Base-by-base conservation (phyloP, 2,113 vertebrate species). In the Antechinus stuartii region DNA sequence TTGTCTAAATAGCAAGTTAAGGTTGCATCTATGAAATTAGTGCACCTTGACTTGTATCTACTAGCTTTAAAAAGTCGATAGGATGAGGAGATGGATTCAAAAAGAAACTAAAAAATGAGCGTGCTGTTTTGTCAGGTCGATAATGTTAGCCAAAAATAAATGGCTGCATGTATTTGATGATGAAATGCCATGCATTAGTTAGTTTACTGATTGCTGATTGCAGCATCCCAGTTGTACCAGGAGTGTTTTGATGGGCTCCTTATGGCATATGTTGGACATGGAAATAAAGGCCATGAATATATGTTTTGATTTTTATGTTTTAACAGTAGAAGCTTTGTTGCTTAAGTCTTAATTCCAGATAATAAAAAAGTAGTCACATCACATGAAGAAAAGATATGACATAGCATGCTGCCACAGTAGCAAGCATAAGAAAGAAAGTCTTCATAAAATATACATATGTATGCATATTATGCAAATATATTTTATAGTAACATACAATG, bases 391-490 rank as follows among this genome's bases (percentile, higher is more conserved):
- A 97, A 98, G 98, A 95, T 96, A 98, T 98, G 98, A 98, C 98
- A 98, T 96, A 53, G 96, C 99, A 99, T 99, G 99, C 99, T 11
- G 97, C 98, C 97, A 97, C 98, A 9, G 97, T 52, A 98, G 98
- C 98, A 98, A 99, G 98, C 98, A 97, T 95, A 94, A 98, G 95
- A 97, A 98, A 98, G 95, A 98, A 98, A 98, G 98, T 96, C 97
- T 96, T 95, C 97, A 98, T 98, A 99, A 98, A 98, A 98, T 99
- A 98, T 98, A 98, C 98, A 97, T 98, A 98, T 98, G 96, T 98
- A 98, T 98, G 98, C 98, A 98, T 98, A 98, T 98, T 99, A 98
- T 98, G 98, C 98, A 98, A 98, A 98, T 98, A 98, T 98, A 99
- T 97, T 97, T 98, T 98, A 98, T 98, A 98, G 97, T 98, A 98